Percentiles rank a stretch among this genome's conserved stretches.
Conservation (phyloP, 35 echinoderm and acorn worm genomes). For the Patiria miniata region DNA sequence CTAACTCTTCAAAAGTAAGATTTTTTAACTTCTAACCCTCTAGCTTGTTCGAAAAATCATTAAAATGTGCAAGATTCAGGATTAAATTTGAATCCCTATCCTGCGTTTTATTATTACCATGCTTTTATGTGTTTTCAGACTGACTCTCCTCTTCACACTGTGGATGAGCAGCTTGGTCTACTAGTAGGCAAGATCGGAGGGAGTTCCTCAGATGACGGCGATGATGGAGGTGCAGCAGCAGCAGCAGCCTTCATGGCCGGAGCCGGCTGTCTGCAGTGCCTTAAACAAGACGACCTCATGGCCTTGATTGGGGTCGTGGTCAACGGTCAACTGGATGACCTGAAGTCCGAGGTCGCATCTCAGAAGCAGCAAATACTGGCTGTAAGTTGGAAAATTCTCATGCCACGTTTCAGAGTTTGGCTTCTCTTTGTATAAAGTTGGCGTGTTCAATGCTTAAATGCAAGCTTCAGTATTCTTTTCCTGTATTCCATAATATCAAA, state of each 20-base stretch:
- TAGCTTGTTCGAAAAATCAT: too few species aligned
- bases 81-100: too few species aligned
- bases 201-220: not conserved
- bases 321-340: slow-evolving; percentile 36
- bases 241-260: not conserved
- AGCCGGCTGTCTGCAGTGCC: slow-evolving; percentile 69
- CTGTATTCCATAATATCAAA: not conserved
- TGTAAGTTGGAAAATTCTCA: slow-evolving; percentile 41
- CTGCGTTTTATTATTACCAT: not conserved
- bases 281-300: slow-evolving; percentile 54
- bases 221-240: not conserved
- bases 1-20: too few species aligned
- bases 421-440: not conserved
- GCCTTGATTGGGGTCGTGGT: slow-evolving; percentile 53
- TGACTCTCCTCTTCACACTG: slow-evolving; percentile 39
- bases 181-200: slow-evolving; percentile 28
- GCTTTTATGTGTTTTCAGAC: not conserved
- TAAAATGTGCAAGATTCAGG: not conserved
- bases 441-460: too few species aligned
- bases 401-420: not conserved
- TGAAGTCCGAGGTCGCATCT: slow-evolving; percentile 45
- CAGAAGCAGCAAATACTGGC: slow-evolving; percentile 72
- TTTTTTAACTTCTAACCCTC: too few species aligned
- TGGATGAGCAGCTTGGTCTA: slow-evolving; percentile 40
- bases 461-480: too few species aligned